phyloP scores from a whole-genome alignment of 1,140 invertebrate species.

The Gonioctena quinquepunctata region DNA sequence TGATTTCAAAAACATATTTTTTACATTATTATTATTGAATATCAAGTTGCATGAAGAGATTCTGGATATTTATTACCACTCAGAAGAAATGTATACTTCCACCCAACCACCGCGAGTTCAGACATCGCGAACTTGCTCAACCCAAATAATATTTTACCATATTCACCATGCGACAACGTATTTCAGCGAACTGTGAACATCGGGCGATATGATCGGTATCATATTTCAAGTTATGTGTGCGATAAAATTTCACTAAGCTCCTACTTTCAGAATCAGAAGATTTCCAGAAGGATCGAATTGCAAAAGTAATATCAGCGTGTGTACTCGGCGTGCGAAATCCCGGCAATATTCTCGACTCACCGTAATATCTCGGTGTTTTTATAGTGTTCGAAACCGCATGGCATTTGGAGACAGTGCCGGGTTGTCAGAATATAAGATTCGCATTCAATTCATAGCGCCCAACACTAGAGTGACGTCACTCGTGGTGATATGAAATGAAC shows the following conservation, averaged over 20 bases:
- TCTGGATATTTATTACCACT: too few species aligned
- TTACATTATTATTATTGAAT: too few species aligned
- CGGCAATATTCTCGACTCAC: not conserved
- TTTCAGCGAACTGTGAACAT: not conserved
- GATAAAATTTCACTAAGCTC: conserved; percentile 4
- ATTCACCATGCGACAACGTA: not conserved
- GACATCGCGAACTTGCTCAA: too few species aligned
- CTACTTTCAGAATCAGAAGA: not conserved
- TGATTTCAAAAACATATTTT: too few species aligned
- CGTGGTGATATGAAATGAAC: too few species aligned
- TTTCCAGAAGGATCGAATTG: not conserved
- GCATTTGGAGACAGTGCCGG: not conserved
- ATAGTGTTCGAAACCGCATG: not conserved
- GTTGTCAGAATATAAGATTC: too few species aligned
- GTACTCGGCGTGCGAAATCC: not conserved
- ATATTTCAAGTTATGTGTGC: not conserved
- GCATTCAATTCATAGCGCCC: too few species aligned
- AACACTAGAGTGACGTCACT: too few species aligned
- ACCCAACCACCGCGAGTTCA: too few species aligned
- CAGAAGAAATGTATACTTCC: too few species aligned
- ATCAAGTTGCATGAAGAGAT: too few species aligned
- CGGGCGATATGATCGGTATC: not conserved
- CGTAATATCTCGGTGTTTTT: conserved; percentile 5
- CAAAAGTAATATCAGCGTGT: conserved; percentile 1
- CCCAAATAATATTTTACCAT: too few species aligned